phyloP scores from a whole-genome alignment of 1,140 invertebrate genomes.

The Euwallacea similis region DNA sequence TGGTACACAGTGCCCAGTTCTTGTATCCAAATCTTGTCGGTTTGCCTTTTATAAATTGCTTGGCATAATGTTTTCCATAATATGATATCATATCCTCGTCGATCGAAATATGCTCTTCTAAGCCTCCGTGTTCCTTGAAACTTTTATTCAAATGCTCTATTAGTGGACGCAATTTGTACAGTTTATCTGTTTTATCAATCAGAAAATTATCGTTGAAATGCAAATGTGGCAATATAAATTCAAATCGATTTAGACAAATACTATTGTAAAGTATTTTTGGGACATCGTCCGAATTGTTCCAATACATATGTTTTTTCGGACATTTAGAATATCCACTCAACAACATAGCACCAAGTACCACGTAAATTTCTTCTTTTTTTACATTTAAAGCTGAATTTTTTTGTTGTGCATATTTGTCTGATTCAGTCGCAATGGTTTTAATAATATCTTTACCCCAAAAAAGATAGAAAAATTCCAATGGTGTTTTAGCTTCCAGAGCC shows the following conservation, averaged over 20 bases:
- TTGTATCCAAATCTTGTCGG: conserved; percentile 42
- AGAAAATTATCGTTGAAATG: conserved; percentile 38
- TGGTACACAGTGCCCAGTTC: conserved; percentile 37
- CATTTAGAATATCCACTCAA: conserved; percentile 41
- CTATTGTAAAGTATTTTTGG: conserved; percentile 38
- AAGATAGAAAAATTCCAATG: too few species aligned
- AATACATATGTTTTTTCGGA: conserved; percentile 40
- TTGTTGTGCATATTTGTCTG: conserved; percentile 16
- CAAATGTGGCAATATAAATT: conserved; percentile 35
- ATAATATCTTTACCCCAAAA: too few species aligned
- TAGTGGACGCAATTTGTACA: conserved; percentile 39
- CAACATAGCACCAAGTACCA: conserved; percentile 39
- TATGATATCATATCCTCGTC: conserved; percentile 38
- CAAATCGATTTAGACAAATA: conserved; percentile 41
- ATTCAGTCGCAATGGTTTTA: too few species aligned
- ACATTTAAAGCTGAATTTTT: conserved; percentile 18
- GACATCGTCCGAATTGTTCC: conserved; percentile 31
- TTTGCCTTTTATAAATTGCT: conserved; percentile 40
- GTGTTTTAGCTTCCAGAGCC: too few species aligned
- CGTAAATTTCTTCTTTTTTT: conserved; percentile 33
- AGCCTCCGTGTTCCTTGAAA: conserved; percentile 29
- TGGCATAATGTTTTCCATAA: conserved; percentile 39
- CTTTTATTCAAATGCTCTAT: conserved; percentile 33
- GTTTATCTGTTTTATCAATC: conserved; percentile 17
- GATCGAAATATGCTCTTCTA: conserved; percentile 24